These are phyloP conservation scores for Cyrtodaria siliqua DNA, from an alignment of 2,888 invertebrate species.

Conservation along the genomic window DNA sequence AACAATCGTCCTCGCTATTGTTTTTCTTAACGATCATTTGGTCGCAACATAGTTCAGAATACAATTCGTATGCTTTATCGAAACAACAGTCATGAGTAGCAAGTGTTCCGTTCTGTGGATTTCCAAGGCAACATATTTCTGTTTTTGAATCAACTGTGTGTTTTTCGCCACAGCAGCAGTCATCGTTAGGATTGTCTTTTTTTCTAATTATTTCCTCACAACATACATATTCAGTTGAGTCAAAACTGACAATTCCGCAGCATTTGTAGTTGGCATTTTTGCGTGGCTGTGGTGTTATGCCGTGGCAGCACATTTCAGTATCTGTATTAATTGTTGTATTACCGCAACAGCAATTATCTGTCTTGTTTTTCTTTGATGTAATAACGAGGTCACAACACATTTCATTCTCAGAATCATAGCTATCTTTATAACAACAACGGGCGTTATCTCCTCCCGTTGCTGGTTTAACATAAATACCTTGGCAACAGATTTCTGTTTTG, in stretches of 20 bases:
- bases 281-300: slow-evolving; percentile 25
- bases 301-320: slow-evolving; percentile 41
- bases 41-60: slow-evolving; percentile 37
- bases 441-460: slow-evolving; percentile 28
- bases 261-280: slow-evolving; percentile 11
- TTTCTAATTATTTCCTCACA: slow-evolving; percentile 29
- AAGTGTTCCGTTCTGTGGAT: slow-evolving; percentile 12
- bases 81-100: slow-evolving; percentile 33
- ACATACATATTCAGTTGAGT: slow-evolving; percentile 27
- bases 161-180: slow-evolving; percentile 39
- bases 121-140: slow-evolving; percentile 43
- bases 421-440: slow-evolving; percentile 36
- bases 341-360: slow-evolving; percentile 53
- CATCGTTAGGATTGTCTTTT: slow-evolving; percentile 17
- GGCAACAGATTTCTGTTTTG: slow-evolving; percentile 24
- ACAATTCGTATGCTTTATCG: slow-evolving; percentile 20
- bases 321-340: slow-evolving; percentile 40
- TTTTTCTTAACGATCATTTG: slow-evolving; percentile 20
- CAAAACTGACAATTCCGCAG: slow-evolving; percentile 33
- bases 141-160: slow-evolving; percentile 29
- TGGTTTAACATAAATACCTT: slow-evolving; percentile 29
- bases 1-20: slow-evolving; percentile 28
- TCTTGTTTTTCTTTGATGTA: slow-evolving; percentile 1
- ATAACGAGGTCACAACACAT: slow-evolving; percentile 40
- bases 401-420: slow-evolving; percentile 33